Conservation (phyloP, 2,113 vertebrate genomes). For the Sarotherodon lohbergeri region DNA sequence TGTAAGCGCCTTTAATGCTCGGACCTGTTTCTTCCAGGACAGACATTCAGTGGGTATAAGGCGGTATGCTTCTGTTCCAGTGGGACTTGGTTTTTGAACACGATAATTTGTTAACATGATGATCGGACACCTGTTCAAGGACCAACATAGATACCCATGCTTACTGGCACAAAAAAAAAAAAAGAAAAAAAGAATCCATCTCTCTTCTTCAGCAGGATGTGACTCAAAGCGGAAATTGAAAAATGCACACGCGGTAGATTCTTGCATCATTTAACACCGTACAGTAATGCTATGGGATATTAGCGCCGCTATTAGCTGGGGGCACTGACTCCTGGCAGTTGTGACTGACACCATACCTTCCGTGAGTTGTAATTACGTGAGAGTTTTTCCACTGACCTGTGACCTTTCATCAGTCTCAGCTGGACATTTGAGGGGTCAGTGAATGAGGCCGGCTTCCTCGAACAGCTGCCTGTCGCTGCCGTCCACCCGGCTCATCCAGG, state of each 20-base stretch:
- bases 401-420: conserved; percentile 60
- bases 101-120: conserved; percentile 8
- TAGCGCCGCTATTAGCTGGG: conserved; percentile 32
- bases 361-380: conserved; percentile 56
- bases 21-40: background rate
- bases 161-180: background rate
- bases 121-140: background rate
- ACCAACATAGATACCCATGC: background rate
- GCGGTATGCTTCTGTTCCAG: background rate
- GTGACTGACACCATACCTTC: conserved; percentile 58
- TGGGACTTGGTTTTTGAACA: background rate
- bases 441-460: conserved; percentile 1
- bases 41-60: background rate
- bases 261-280: conserved; percentile 28
- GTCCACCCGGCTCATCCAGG: background rate
- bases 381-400: conserved; percentile 62
- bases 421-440: conserved; percentile 46
- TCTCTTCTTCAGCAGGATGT: background rate
- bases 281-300: conserved; percentile 34
- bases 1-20: background rate
- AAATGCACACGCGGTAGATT: background rate
- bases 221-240: background rate
- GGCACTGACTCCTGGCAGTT: conserved; percentile 35
- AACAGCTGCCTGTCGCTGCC: background rate
- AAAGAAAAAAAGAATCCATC: background rate